Evolutionary conservation across 1,140 invertebrate genomes (phyloP), one percentile per base, ranked within the genome.

Genomic region (Acyrthosiphon pisum): DNA sequence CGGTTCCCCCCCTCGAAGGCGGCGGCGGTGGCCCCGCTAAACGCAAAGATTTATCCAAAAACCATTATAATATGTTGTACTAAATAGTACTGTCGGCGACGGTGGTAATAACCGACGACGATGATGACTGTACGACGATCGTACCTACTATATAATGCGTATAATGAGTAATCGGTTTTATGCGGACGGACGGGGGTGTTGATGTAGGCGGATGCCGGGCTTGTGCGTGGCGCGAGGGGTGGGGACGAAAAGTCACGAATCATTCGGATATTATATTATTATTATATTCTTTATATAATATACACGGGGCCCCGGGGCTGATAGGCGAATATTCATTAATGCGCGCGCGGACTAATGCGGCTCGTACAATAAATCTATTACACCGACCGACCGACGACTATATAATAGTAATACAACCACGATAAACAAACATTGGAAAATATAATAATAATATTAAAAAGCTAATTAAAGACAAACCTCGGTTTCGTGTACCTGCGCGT

Each of bases 281-380:
- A 53, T 48, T 41, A 41, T 76, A 48, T 88, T 50, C 46, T 48
- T n/a, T 48, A 35, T 23, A 88, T n/a, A 44, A 88, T n/a, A 44
- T 48, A 44, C 56, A 76, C n/a, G 50, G 90, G 50, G 90, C 91
- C 91, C 76, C 60, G 41, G 68, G 76, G 44, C 46, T 14, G n/a
- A 46, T 92, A 81, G 68, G 91, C 76, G 46, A 92, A 83, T 92
- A 83, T 92, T 83, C 91, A 92, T 92, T 92, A 92, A 92, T 92
- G 35, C 68, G 56, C 26, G 26, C 84, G 56, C 68, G 56, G 68
- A n/a, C 22, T 83, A 91, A 91, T 83, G 30, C n/a, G 14, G 90
- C 23, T 11, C 23, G 18, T 83, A 53, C 91, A 92, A 92, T 92
- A 92, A 92, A 92, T 92, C 91, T 92, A 92, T 92, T 92, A 81